phyloP scores from a whole-genome alignment of 2,888 invertebrate genomes.

The Dolichopus griseipennis region DNA sequence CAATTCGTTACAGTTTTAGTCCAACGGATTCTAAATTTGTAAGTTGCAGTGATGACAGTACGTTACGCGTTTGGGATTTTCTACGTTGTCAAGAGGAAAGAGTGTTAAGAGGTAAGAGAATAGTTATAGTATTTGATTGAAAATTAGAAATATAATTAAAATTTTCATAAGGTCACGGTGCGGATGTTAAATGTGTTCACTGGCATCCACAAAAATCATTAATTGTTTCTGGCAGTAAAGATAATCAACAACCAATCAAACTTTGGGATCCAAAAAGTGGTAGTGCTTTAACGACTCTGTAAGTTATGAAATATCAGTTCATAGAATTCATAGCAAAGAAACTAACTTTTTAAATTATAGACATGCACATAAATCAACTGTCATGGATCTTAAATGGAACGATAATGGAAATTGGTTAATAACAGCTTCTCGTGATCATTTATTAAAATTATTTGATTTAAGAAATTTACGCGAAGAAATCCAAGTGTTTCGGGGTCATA shows the following conservation, averaged over 20 bases:
- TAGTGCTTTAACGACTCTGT: constrained; percentile 87
- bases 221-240: constrained; percentile 96
- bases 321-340: no score
- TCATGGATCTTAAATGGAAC: constrained; percentile 99
- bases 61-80: constrained; percentile 98
- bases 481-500: constrained; percentile 96
- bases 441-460: constrained; percentile 95
- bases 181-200: constrained; percentile 98
- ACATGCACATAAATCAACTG: constrained; percentile 98
- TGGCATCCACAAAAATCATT: constrained; percentile 99
- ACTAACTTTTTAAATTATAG: constrained; percentile 39
- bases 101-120: constrained; percentile 63
- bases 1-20: constrained; percentile 71
- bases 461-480: constrained; percentile 91
- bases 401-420: constrained; percentile 98
- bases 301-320: constrained; percentile 35
- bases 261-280: constrained; percentile 98
- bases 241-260: constrained; percentile 98
- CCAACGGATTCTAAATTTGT: constrained; percentile 98
- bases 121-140: neutral
- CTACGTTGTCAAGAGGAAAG: constrained; percentile 92
- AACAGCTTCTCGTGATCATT: constrained; percentile 95
- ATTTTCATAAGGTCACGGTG: constrained; percentile 69
- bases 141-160: neutral
- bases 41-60: constrained; percentile 98